Conservation (phyloP, 2,797 vertebrate genomes). For the Catamblyrhynchus diadema region DNA sequence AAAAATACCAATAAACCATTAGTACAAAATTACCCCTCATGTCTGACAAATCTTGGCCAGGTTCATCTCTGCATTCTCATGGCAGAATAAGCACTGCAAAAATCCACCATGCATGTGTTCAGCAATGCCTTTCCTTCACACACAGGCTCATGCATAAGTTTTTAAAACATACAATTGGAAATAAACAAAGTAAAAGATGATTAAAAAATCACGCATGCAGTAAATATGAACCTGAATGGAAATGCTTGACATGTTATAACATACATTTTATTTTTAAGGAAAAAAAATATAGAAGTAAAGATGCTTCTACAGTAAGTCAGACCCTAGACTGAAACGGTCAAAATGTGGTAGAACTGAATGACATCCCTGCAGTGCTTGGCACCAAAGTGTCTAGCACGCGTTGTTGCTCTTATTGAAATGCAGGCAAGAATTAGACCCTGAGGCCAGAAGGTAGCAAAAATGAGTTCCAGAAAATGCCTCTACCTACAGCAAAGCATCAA, state of each 20-base stretch:
- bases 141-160: fast-evolving
- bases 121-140: background rate
- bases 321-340: background rate
- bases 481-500: background rate
- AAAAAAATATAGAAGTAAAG: background rate
- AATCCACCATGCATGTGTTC: background rate
- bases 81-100: background rate
- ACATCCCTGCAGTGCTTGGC: background rate
- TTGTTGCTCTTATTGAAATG: background rate
- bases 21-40: background rate
- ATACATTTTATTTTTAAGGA: background rate
- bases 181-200: background rate
- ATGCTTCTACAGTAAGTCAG: background rate
- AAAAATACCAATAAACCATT: background rate
- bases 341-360: background rate
- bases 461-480: background rate
- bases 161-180: background rate
- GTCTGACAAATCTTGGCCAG: background rate
- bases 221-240: background rate
- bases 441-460: background rate
- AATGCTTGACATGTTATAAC: background rate
- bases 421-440: background rate
- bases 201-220: background rate
- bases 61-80: background rate
- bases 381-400: background rate